These are phyloP conservation scores for Hypotaenidia okinawae DNA, from an alignment of 2,797 vertebrate species.

Conservation along the genomic window DNA sequence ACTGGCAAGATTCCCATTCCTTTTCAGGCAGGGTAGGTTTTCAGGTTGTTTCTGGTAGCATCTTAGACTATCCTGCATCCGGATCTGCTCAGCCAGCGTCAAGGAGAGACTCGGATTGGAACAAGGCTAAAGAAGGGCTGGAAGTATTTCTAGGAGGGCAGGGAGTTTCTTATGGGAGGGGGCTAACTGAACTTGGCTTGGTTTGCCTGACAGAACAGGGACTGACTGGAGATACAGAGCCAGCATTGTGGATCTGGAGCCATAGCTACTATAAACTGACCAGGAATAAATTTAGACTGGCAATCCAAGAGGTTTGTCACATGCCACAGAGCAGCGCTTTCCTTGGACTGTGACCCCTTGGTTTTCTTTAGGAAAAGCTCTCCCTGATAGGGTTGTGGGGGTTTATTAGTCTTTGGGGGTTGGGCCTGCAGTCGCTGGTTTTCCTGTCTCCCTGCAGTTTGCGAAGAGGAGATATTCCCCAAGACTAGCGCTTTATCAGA, in stretches of 20 bases:
- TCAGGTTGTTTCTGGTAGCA: not conserved
- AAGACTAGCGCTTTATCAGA: slow-evolving; percentile 20
- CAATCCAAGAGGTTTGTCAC: slow-evolving; percentile 39
- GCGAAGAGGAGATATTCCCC: not conserved
- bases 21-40: not conserved
- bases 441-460: slow-evolving; percentile 33
- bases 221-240: slow-evolving; percentile 14
- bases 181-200: not conserved
- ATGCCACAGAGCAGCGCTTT: not conserved
- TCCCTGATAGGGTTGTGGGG: not conserved
- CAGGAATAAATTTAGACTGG: slow-evolving; percentile 52
- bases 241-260: slow-evolving; percentile 14
- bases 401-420: not conserved
- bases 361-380: slow-evolving; percentile 7
- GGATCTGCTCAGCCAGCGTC: not conserved
- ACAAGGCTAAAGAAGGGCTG: not conserved
- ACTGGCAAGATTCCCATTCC: not conserved
- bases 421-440: not conserved
- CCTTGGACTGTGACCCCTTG: not conserved
- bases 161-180: not conserved
- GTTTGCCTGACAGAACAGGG: not conserved
- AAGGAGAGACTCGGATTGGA: not conserved
- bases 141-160: not conserved
- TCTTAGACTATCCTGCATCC: not conserved
- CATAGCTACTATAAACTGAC: slow-evolving; percentile 10